Base-by-base conservation (phyloP, 2,113 vertebrate genomes). In the Dipodomys stephensi region DNA sequence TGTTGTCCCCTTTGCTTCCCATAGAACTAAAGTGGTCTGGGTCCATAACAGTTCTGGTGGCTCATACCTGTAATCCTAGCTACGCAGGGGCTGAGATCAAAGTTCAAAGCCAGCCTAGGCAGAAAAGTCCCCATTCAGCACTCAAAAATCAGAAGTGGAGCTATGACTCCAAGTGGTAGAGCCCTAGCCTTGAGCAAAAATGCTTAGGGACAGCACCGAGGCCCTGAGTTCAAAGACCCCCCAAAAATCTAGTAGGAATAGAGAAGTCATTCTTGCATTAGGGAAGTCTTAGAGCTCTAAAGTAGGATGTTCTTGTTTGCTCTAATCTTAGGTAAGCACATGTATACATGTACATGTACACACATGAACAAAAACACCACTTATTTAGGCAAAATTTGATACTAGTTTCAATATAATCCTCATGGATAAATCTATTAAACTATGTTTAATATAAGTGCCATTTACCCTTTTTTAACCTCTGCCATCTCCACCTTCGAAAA, bases 201-300 rank as follows among this genome's bases (percentile, higher is more conserved):
- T 49, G 49, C 49, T 49, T 49, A 49, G 49, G 49, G 49, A 12
- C 49, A 49, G 49, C 12, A 12, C 49, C 1, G 9, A 49, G 49
- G 49, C 49, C 8, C 49, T 49, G 49, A 12, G 49, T 49, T 49
- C 49, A 49, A 49, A 49, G 35, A 12, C 49, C 49, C 49, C n/a
- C 49, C 12, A 98, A 96, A 97, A 96, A 60, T 79, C 69, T 83
- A 93, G 71, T 30, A 1, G 93, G 96, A 92, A 95, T 74, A 49
- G 89, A 77, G 92, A 97, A 90, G 87, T 74, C 86, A 87, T 97
- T 97, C 86, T 65, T 95, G 92, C 39, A 95, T 84, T 93, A 97
- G 93, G 78, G 95, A 96, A 83, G 79, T 72, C 81, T 94, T 97
- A 2, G 1, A 93, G 83, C 64, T 91, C 35, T 69, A 76, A 85